Percentiles rank a stretch among this genome's conserved stretches.
These are phyloP conservation scores for Spilogale gracilis DNA, from an alignment of 2,113 vertebrate species.

Conservation along the genomic window DNA sequence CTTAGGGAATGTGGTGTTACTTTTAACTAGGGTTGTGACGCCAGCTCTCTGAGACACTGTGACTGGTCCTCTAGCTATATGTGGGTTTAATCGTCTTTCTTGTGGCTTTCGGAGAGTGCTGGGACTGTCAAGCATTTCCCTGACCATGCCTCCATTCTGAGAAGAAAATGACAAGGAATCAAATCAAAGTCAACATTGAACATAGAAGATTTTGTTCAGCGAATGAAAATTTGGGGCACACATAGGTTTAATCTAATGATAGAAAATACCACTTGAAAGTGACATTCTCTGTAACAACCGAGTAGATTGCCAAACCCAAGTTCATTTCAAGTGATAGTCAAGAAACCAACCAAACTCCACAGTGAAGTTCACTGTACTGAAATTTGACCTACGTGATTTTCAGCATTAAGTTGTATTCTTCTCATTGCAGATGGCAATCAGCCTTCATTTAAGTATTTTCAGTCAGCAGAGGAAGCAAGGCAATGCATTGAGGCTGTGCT, in stretches of 20 bases:
- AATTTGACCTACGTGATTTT: background rate
- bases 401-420: slow-evolving; percentile 29
- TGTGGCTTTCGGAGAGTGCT: background rate
- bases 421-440: slow-evolving; percentile 62
- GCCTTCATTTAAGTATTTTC: slow-evolving; percentile 90
- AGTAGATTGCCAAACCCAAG: background rate
- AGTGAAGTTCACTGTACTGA: background rate
- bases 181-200: background rate
- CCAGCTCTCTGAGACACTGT: background rate
- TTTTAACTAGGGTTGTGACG: background rate
- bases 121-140: background rate
- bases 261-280: background rate
- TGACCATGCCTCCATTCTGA: background rate
- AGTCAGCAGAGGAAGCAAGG: slow-evolving; percentile 88
- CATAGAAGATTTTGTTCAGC: background rate
- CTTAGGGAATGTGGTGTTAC: background rate
- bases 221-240: background rate
- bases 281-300: slow-evolving; percentile 10
- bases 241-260: background rate
- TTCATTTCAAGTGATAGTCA: background rate
- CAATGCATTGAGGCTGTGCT: slow-evolving; percentile 89
- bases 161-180: background rate
- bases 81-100: background rate
- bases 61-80: background rate
- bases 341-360: background rate